phyloP scores from a whole-genome alignment of 2,797 vertebrate genomes.

The Chelonia mydas region DNA sequence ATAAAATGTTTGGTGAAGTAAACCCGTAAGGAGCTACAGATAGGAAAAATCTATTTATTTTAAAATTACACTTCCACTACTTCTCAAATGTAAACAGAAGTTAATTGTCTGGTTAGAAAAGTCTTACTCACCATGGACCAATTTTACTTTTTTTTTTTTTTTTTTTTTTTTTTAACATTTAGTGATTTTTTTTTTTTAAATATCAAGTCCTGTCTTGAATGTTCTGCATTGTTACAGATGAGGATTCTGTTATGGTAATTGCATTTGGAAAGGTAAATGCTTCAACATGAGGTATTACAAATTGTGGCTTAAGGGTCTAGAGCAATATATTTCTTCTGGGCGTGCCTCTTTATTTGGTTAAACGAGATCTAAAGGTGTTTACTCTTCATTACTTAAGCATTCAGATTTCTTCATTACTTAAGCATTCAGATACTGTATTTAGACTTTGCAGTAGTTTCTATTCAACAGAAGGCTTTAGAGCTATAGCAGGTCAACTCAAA shows the following conservation, averaged over 20 bases:
- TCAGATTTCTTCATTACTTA: conserved; percentile 23
- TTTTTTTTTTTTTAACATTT: conserved; percentile 58
- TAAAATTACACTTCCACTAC: not conserved
- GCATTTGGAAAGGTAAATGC: conserved; percentile 11
- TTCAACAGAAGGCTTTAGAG: conserved; percentile 2
- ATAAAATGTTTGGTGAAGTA: not conserved
- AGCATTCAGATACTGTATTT: not conserved
- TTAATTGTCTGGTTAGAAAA: conserved; percentile 21
- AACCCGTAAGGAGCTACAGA: conserved; percentile 3
- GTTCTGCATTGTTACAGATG: not conserved
- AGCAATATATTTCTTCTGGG: not conserved
- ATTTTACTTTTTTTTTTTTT: conserved; percentile 47
- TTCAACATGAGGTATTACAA: not conserved
- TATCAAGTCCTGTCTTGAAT: not conserved
- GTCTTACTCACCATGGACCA: conserved; percentile 56
- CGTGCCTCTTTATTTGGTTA: not conserved
- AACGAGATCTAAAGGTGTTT: not conserved
- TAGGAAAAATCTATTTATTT: conserved; percentile 4
- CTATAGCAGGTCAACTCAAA: not conserved
- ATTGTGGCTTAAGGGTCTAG: not conserved
- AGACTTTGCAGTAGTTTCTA: conserved; percentile 26
- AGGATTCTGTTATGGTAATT: not conserved
- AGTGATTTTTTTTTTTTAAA: conserved; percentile 8
- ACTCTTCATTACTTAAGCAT: conserved; percentile 12
- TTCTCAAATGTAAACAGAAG: conserved; percentile 27